Evolutionary conservation across 2,113 vertebrate species (phyloP), one percentile per base, ranked within the genome.

Genomic region (Laticauda colubrina): DNA sequence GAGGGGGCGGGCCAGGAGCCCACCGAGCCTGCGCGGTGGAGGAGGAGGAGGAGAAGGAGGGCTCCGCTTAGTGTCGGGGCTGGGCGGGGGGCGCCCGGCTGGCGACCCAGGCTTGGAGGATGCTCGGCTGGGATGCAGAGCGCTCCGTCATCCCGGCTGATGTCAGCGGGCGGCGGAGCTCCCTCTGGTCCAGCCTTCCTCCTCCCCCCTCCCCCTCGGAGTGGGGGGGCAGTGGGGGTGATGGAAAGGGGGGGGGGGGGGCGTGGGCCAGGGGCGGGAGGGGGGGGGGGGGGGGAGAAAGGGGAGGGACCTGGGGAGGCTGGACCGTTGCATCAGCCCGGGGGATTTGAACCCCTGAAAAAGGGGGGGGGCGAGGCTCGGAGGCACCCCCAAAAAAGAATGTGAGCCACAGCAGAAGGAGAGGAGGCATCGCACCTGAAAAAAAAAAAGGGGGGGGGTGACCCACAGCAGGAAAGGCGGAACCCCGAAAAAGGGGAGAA

Each of bases 91-190:
- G 1, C 53, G 43, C 43, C 9, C 8, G 59, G 81, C 6, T 54
- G 51, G 24, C 5, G 48, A 26, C 5, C 4, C 24, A 29, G 51
- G 29, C 6, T 29, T 15, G 7, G 7, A 8, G 29, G 29, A 69
- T 88, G 51, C 56, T 18, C 7, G 87, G 51, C 23, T 26, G 24
- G 15, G 51, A 43, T 15, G 85, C 85, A 51, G 34, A n/a, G 56
- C 39, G 95, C 90, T 4, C 94, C 43, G 88, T 93, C 93, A 91
- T 90, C 93, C 88, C 21, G 29, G 29, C 26, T 69, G 64, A 69
- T 69, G 64, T 69, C 61, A 69, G 64, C 64, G 48, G 12, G 64
- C 29, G 64, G 29, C 12, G 61, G 61, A 61, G 57, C 23, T 26
- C 26, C 57, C 2, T 26, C 57, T 26, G 59, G 59, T 61, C 24